Base-by-base conservation (phyloP, 2,113 vertebrate genomes). In the Odontophorus gujanensis region DNA sequence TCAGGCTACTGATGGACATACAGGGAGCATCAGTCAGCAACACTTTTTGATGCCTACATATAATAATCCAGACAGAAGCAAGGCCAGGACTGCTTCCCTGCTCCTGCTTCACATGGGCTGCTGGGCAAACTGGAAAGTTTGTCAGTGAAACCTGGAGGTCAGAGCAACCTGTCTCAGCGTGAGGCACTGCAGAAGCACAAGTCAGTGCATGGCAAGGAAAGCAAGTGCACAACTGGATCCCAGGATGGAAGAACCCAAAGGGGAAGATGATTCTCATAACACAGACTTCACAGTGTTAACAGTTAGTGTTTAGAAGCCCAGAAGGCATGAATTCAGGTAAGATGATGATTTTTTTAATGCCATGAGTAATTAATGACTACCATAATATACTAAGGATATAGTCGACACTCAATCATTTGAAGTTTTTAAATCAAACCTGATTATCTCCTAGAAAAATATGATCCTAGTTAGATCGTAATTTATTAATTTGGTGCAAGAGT, bases 341-440 rank as follows among this genome's bases (percentile, higher is more conserved):
- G 93, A 93, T 94, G 79, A 78, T 45, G n/a, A 53, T 62, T 78
- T 40, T 91, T 92, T 81, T 48, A 85, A 90, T 68, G 87, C 87
- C 87, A 89, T 61, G 57, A 61, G 48, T 81, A 92, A 95, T 93
- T 90, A 91, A 93, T 68, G 91, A 86, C 17, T 16, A 89, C 26
- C 61, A 66, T 94, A 92, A 96, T 95, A 94, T 83, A 90, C 82
- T 85, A 91, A 91, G 75, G 81, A 94, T 79, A 92, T 47, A 83
- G 93, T 72, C 0, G 12, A 92, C 43, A 79, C 87, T 96, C 90
- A 90, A 95, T 95, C 82, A 95, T 79, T 65, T 91, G 11, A 93
- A 96, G 94, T 95, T 95, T 95, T 96, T 94, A 95, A 96, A 96
- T 96, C 95, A 96, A 97, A 94, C 58, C 48, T 95, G 79, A 96